A percentile compares a stretch with the other conserved stretches of the same genome.
phyloP scores from a whole-genome alignment of 2,113 vertebrate genomes.

The Macrotus californicus region DNA sequence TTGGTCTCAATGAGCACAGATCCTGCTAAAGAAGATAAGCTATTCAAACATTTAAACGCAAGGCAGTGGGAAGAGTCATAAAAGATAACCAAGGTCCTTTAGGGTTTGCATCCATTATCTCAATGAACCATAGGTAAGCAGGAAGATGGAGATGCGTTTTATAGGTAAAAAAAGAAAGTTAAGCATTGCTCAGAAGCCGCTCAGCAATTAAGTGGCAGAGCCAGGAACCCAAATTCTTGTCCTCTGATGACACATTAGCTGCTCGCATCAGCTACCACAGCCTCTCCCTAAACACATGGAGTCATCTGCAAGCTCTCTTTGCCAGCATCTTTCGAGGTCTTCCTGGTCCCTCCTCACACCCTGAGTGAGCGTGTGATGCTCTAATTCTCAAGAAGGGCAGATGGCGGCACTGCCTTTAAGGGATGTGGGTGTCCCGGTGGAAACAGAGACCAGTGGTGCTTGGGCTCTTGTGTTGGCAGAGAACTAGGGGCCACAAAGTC shows the following conservation, averaged over 20 bases:
- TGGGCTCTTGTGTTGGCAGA: background rate
- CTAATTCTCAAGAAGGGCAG: background rate
- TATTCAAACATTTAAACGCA: background rate
- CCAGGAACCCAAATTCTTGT: no score
- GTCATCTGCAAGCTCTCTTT: background rate
- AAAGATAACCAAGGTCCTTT: background rate
- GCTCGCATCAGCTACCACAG: background rate
- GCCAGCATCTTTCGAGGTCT: background rate
- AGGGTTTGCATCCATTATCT: background rate
- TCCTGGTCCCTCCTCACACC: background rate
- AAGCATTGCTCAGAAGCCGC: background rate
- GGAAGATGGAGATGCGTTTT: background rate
- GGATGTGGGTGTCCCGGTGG: background rate
- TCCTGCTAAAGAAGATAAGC: background rate
- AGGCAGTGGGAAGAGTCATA: background rate
- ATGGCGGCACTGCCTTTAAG: background rate
- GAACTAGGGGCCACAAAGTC: background rate
- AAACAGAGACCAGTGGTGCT: no score
- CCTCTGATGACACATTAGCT: background rate
- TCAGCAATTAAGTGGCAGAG: background rate
- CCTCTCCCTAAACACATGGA: background rate
- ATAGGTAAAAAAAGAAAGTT: background rate
- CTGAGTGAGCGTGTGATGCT: background rate
- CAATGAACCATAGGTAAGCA: background rate
- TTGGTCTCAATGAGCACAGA: background rate